These are phyloP conservation scores for Clarias laeviceps DNA, from an alignment of 2,797 vertebrate genomes.

Conservation along the genomic window DNA sequence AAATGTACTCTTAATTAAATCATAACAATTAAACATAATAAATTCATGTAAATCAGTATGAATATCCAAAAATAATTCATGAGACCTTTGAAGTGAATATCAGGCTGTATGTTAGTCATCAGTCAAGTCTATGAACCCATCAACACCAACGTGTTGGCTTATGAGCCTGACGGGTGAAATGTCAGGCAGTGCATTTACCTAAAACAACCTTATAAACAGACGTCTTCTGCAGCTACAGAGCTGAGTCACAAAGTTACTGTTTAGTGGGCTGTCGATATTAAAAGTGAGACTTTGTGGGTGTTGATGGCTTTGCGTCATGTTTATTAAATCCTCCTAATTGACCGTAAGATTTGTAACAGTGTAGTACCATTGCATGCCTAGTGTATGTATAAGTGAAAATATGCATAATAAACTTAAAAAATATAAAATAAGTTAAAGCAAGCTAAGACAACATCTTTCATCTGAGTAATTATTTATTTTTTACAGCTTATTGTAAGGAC, in stretches of 20 bases:
- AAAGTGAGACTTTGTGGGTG: background rate
- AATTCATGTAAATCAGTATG: background rate
- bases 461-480: too few relatives aligned
- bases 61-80: background rate
- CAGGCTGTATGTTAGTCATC: slow-evolving; percentile 3
- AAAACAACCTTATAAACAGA: background rate
- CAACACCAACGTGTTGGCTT: background rate
- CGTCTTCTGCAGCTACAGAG: background rate
- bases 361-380: background rate
- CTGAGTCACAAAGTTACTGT: background rate
- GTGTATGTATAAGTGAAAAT: too few relatives aligned
- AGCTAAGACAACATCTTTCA: background rate
- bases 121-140: background rate
- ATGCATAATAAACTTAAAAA: background rate
- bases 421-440: background rate
- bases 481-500: too few relatives aligned
- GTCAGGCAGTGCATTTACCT: slow-evolving; percentile 19
- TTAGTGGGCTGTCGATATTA: background rate
- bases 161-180: background rate
- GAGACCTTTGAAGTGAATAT: background rate
- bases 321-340: background rate
- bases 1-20: background rate
- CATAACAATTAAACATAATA: background rate
- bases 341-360: background rate
- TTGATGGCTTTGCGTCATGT: background rate